Percentiles rank a stretch among this genome's conserved stretches.
Conservation (phyloP, 2,797 vertebrate species). For the Propithecus deckenii region DNA sequence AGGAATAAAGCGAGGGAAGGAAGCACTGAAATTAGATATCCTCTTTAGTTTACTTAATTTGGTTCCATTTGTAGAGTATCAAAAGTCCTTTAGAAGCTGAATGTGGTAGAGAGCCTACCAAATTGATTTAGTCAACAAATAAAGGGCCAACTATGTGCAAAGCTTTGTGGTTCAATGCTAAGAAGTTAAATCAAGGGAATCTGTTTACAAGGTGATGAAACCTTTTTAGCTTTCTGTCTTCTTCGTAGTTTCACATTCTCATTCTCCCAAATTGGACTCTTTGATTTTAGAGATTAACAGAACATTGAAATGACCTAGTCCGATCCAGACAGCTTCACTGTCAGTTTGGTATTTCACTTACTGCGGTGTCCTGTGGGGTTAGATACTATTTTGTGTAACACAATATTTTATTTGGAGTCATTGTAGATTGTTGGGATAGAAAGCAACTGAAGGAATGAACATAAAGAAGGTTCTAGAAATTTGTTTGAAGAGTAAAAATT, state of each 20-base stretch:
- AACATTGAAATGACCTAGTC: background rate
- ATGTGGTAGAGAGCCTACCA: background rate
- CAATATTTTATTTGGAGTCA: background rate
- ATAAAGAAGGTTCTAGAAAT: background rate
- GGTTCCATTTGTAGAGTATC: background rate
- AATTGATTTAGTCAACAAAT: background rate
- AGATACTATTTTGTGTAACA: background rate
- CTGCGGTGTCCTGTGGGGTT: background rate
- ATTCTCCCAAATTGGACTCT: background rate
- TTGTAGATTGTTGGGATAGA: background rate
- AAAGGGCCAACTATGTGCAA: background rate
- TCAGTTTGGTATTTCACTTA: background rate
- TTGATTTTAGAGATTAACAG: background rate
- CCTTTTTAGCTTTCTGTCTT: background rate
- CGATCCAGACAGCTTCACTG: background rate
- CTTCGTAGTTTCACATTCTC: constrained; percentile 1
- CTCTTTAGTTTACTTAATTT: background rate
- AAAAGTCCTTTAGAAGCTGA: background rate
- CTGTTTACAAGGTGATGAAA: background rate
- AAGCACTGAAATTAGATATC: background rate
- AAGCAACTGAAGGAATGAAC: background rate
- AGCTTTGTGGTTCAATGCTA: background rate
- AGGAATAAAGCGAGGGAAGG: background rate
- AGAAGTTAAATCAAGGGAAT: background rate
- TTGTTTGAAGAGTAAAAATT: background rate